These are phyloP conservation scores for Polymixis lichenea DNA, from an alignment of 2,888 invertebrate genomes.

Conservation along the genomic window DNA sequence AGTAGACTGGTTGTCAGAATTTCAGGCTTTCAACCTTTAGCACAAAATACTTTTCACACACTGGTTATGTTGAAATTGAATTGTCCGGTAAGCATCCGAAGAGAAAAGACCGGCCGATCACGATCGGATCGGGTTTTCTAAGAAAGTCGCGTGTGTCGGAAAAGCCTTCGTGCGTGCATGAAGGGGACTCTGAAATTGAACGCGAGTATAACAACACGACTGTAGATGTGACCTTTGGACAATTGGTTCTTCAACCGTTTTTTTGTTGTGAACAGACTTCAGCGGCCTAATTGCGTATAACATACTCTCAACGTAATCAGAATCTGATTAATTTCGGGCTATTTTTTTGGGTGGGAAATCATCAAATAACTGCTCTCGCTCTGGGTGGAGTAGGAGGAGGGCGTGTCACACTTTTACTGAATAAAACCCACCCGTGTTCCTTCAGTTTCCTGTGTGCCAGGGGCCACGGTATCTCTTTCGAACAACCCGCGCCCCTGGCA, in stretches of 20 bases:
- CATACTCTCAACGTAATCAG: too few species aligned
- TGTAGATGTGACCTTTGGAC: not conserved
- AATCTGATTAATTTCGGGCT: too few species aligned
- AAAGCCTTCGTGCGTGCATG: constrained; percentile 24
- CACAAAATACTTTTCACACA: not conserved
- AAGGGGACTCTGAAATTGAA: constrained; percentile 34
- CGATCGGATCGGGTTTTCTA: not conserved
- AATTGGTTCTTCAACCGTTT: too few species aligned
- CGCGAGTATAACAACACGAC: constrained; percentile 17
- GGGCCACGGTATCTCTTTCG: too few species aligned
- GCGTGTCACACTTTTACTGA: too few species aligned
- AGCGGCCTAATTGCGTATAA: not conserved
- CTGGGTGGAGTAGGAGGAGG: too few species aligned
- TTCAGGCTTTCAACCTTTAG: not conserved
- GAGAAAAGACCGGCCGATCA: not conserved
- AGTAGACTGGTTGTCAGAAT: not conserved
- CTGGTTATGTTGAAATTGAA: not conserved
- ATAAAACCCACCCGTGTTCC: too few species aligned
- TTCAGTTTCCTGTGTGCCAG: too few species aligned
- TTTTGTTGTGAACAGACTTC: not conserved
- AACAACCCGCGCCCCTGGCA: too few species aligned
- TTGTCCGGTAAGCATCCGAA: not conserved
- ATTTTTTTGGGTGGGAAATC: too few species aligned
- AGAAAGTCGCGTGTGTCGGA: constrained; percentile 1
- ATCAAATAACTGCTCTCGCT: too few species aligned